A percentile compares a stretch with the other conserved stretches of the same genome.
Conservation (phyloP, 2,113 vertebrate species). For the Acanthochromis polyacanthus region DNA sequence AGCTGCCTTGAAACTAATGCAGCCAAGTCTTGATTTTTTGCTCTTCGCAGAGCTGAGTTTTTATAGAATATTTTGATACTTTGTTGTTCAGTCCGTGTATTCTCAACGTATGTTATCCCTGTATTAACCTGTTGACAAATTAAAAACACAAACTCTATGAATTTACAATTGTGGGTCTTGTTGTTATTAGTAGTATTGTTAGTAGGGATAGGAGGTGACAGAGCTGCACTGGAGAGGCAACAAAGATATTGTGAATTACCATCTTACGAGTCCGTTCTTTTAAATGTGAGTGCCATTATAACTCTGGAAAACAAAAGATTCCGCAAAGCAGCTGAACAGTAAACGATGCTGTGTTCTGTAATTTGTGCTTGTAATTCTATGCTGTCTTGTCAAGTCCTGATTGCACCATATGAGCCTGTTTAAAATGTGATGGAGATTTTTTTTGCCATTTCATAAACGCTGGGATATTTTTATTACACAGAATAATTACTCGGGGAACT, state of each 20-base stretch:
- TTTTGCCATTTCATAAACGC: conserved; percentile 32
- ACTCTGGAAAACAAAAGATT: conserved; percentile 60
- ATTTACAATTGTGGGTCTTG: background rate
- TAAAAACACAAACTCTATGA: conserved; percentile 21
- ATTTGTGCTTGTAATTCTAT: conserved; percentile 71
- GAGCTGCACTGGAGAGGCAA: conserved; percentile 12
- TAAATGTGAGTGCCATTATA: conserved; percentile 51
- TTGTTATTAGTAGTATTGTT: background rate
- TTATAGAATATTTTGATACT: conserved; percentile 40
- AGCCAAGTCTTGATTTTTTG: conserved; percentile 82
- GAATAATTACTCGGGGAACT: conserved; percentile 60
- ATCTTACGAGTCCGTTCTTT: conserved; percentile 46
- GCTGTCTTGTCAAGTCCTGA: conserved; percentile 50
- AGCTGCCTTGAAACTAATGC: conserved; percentile 88
- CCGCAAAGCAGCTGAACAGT: conserved; percentile 40
- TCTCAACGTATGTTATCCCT: background rate
- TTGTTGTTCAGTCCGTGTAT: conserved; percentile 2
- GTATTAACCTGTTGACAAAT: conserved; percentile 13
- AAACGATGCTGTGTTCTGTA: conserved; percentile 55
- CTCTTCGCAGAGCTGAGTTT: conserved; percentile 71
- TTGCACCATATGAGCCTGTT: conserved; percentile 20
- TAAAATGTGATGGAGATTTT: conserved; percentile 30
- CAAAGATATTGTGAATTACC: conserved; percentile 50
- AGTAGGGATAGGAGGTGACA: background rate
- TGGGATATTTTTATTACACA: conserved; percentile 34